Percentiles rank a stretch among this genome's conserved stretches.
Conservation (phyloP, 2,797 vertebrate genomes). For the Diglossa cyanea region DNA sequence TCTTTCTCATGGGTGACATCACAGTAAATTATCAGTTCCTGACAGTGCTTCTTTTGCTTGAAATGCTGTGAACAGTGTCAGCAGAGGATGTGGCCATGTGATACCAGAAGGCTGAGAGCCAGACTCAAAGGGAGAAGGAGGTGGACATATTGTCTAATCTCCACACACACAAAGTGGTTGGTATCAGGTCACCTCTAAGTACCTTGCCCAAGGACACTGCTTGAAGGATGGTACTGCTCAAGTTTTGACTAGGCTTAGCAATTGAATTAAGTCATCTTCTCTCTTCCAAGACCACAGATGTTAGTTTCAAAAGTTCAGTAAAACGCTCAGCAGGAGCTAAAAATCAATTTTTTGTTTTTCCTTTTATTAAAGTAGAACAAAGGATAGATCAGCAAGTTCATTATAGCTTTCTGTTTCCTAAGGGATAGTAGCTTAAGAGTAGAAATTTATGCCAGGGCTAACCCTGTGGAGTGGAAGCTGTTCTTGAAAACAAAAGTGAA, state of each 20-base stretch:
- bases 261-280: neutral
- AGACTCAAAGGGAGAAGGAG: neutral
- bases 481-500: neutral
- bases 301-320: neutral
- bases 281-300: neutral
- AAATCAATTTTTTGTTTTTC: neutral
- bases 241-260: neutral
- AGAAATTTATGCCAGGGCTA: neutral
- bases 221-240: neutral
- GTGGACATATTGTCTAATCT: neutral
- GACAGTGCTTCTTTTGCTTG: neutral
- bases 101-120: neutral
- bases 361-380: neutral
- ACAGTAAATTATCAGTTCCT: slow-evolving; percentile 7
- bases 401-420: neutral
- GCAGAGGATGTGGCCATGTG: neutral
- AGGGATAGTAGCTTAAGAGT: neutral
- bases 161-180: neutral
- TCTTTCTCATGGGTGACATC: neutral
- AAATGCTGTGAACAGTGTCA: neutral
- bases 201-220: neutral
- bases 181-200: neutral
- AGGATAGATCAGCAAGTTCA: neutral
- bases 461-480: neutral
- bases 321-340: neutral